These are phyloP conservation scores for Biston stratarius DNA, from an alignment of 2,888 invertebrate genomes.

Conservation along the genomic window DNA sequence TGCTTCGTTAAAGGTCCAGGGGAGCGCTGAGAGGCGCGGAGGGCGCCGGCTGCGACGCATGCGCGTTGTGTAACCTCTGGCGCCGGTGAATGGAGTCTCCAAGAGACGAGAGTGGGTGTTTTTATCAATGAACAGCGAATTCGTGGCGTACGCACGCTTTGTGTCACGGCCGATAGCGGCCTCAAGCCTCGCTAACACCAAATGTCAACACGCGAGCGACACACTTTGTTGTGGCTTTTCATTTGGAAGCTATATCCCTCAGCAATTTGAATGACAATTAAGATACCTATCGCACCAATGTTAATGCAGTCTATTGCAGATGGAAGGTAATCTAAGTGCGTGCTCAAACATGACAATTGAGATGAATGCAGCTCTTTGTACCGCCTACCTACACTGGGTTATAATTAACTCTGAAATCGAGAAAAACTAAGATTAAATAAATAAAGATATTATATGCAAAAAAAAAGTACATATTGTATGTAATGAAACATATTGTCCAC, in stretches of 20 bases:
- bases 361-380: neutral
- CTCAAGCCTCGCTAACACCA: constrained; percentile 72
- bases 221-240: constrained; percentile 45
- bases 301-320: constrained; percentile 27
- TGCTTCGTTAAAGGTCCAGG: constrained; percentile 65
- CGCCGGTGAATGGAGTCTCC: constrained; percentile 82
- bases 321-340: constrained; percentile 5
- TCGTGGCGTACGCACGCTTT: constrained; percentile 77
- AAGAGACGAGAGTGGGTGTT: constrained; percentile 73
- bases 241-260: constrained; percentile 38
- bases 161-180: constrained; percentile 73
- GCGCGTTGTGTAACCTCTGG: constrained; percentile 77
- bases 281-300: constrained; percentile 35
- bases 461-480: too few relatives aligned
- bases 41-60: constrained; percentile 61
- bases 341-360: neutral
- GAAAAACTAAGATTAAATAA: too few relatives aligned
- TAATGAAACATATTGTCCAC: too few relatives aligned
- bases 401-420: too few relatives aligned
- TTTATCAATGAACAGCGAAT: constrained; percentile 85
- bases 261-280: constrained; percentile 33
- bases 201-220: constrained; percentile 71
- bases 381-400: too few relatives aligned
- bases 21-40: constrained; percentile 45
- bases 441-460: too few relatives aligned